Percentiles rank a stretch among this genome's conserved stretches.
Conservation (phyloP, 2,113 vertebrate genomes). For the Crocuta crocuta region DNA sequence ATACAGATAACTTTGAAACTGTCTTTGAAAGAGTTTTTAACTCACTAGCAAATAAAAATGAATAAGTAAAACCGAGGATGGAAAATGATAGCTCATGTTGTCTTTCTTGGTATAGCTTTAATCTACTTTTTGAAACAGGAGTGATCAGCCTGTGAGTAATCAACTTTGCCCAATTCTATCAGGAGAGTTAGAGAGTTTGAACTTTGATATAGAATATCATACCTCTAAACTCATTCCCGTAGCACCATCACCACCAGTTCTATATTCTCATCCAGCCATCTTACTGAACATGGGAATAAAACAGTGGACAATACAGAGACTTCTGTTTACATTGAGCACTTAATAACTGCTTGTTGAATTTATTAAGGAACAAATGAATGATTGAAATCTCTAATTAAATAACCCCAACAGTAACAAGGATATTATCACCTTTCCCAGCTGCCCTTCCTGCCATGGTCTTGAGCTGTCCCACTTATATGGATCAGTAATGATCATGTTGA, state of each 20-base stretch:
- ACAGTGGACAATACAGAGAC: neutral
- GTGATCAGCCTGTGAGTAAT: neutral
- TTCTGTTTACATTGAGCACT: neutral
- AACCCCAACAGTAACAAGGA: neutral
- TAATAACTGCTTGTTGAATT: neutral
- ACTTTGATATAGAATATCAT: neutral
- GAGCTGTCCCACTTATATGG: too few relatives aligned
- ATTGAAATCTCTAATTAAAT: neutral
- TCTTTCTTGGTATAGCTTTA: neutral
- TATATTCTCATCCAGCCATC: neutral
- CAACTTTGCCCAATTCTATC: neutral
- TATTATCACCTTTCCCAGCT: rapidly evolving
- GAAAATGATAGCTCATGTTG: neutral
- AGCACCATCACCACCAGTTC: neutral
- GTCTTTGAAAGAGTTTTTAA: neutral
- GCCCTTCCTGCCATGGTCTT: rapidly evolving
- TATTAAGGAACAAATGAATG: neutral
- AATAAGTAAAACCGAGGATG: neutral
- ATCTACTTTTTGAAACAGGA: neutral
- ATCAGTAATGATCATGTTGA: neutral
- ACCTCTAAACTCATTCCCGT: neutral
- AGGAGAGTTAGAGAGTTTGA: neutral
- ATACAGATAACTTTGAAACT: neutral
- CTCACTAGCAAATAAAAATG: neutral
- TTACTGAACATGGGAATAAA: neutral